Conservation (phyloP, 2,797 vertebrate genomes). For the Enteromius thamalakanensis region DNA sequence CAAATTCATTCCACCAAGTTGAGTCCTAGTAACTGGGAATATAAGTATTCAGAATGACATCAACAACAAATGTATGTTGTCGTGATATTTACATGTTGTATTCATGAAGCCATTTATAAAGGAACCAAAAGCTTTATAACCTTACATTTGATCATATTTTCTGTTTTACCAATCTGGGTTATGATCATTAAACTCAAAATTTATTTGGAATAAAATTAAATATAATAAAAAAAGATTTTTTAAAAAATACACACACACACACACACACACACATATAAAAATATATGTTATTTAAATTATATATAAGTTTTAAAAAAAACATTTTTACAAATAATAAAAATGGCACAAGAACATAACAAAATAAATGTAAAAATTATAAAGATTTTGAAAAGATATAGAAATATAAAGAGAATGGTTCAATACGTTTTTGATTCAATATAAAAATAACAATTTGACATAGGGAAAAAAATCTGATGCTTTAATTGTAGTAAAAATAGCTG, state of each 20-base stretch:
- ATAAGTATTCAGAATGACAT: not conserved
- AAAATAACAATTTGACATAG: not conserved
- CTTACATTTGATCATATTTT: no score
- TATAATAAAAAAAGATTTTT: no score
- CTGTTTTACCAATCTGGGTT: no score
- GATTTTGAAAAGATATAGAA: not conserved
- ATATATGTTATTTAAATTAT: not conserved
- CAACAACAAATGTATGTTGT: not conserved
- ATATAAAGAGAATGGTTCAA: not conserved
- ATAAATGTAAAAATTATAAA: not conserved
- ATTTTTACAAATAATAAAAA: not conserved
- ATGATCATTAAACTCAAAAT: no score
- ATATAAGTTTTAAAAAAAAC: not conserved
- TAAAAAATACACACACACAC: no score
- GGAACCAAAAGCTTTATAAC: no score
- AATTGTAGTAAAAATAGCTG: not conserved
- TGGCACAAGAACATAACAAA: not conserved
- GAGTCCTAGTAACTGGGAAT: not conserved
- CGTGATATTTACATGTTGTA: not conserved
- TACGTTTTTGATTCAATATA: not conserved
- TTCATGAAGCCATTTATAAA: no score
- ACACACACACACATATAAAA: not conserved
- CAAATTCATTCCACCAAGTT: not conserved
- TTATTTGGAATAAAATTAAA: no score
- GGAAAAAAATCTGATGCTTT: not conserved